These are phyloP conservation scores for Berghia stephanieae DNA, from an alignment of 1,140 invertebrate species.

Conservation along the genomic window DNA sequence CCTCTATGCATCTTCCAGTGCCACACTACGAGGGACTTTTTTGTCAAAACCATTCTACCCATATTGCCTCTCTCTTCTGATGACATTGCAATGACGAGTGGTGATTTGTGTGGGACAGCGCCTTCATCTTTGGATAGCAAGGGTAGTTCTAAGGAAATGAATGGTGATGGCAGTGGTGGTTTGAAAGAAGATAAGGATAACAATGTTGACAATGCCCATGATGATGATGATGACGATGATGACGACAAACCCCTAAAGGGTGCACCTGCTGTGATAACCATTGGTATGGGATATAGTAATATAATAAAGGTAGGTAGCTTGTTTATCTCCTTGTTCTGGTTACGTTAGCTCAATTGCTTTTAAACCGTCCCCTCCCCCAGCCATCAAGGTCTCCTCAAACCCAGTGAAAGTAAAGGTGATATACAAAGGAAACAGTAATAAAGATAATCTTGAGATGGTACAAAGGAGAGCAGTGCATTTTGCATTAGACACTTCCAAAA, in stretches of 20 bases:
- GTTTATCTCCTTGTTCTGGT: too few relatives aligned
- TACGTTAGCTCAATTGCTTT: too few relatives aligned
- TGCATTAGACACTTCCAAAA: too few relatives aligned
- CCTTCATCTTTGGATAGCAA: background rate
- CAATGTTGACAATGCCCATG: background rate
- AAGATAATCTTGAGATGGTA: too few relatives aligned
- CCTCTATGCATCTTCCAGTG: constrained; percentile 50
- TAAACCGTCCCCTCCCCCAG: too few relatives aligned
- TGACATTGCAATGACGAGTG: background rate
- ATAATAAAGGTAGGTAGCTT: constrained; percentile 21
- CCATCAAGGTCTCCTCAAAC: too few relatives aligned
- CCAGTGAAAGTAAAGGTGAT: too few relatives aligned
- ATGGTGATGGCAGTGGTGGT: constrained; percentile 2
- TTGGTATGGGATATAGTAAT: constrained; percentile 24
- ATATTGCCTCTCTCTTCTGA: constrained; percentile 20
- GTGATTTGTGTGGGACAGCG: background rate
- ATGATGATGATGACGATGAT: background rate
- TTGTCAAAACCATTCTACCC: constrained; percentile 50
- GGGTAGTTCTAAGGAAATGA: constrained; percentile 17
- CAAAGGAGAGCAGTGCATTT: too few relatives aligned
- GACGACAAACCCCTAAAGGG: background rate
- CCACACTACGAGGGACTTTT: constrained; percentile 54
- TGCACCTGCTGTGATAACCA: constrained; percentile 12
- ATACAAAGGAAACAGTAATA: too few relatives aligned
- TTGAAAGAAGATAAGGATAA: background rate